Percentiles rank a stretch among this genome's conserved stretches.
Conservation (phyloP, 2,888 invertebrate species). For the Mechanitis messenoides region DNA sequence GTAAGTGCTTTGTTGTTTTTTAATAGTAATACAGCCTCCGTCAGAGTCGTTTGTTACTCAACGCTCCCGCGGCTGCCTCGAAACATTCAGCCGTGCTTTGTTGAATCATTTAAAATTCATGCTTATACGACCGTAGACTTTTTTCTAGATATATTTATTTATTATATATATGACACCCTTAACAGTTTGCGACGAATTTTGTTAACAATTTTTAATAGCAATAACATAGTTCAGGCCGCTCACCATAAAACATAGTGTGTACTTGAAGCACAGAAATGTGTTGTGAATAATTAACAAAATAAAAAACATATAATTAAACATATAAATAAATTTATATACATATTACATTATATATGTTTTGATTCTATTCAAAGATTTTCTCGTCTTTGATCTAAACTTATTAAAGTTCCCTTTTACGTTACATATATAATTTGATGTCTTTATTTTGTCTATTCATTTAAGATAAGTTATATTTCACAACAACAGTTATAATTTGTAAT, state of each 20-base stretch:
- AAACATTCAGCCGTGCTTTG: slow-evolving; percentile 45
- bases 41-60: slow-evolving; percentile 58
- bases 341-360: background rate
- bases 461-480: background rate
- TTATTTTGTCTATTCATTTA: background rate
- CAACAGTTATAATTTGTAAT: no score
- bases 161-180: no score
- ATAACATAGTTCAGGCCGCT: no score
- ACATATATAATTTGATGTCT: slow-evolving; percentile 14
- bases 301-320: no score
- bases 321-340: no score
- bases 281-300: no score
- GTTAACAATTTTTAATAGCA: no score
- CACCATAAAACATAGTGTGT: no score
- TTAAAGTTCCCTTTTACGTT: slow-evolving; percentile 20
- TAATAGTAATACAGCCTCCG: slow-evolving; percentile 40
- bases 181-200: no score
- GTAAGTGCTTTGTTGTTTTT: slow-evolving; percentile 19
- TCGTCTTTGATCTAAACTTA: background rate
- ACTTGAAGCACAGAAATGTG: no score
- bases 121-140: slow-evolving; percentile 20
- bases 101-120: slow-evolving; percentile 42
- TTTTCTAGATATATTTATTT: slow-evolving; percentile 3
- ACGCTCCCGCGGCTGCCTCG: slow-evolving; percentile 43
- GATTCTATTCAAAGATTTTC: background rate